A percentile compares a stretch with the other conserved stretches of the same genome.
These are phyloP conservation scores for Pithys albifrons DNA, from an alignment of 2,113 vertebrate genomes.

Conservation along the genomic window DNA sequence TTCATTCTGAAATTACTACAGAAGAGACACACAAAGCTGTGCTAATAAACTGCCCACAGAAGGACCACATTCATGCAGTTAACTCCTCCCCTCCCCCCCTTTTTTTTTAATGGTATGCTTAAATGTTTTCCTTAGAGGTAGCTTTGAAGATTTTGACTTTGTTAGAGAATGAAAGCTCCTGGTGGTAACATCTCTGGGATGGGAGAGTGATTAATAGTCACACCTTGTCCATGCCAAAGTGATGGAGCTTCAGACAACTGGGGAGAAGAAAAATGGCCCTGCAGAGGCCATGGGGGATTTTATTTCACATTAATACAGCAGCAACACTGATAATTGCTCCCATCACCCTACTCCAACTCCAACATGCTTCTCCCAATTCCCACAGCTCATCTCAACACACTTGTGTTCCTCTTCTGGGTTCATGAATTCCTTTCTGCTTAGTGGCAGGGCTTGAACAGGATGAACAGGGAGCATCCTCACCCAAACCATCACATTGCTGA, in stretches of 20 bases:
- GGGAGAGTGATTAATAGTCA: slow-evolving; percentile 23
- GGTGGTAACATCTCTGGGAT: slow-evolving; percentile 6
- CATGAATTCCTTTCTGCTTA: slow-evolving; percentile 53
- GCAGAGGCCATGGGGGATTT: neutral
- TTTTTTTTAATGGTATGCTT: neutral
- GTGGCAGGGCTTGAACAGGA: slow-evolving; percentile 18
- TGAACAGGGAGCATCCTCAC: slow-evolving; percentile 33
- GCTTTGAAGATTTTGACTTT: slow-evolving; percentile 37
- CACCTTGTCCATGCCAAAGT: neutral
- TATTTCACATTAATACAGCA: neutral
- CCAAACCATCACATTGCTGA: neutral
- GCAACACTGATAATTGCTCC: neutral
- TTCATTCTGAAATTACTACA: neutral
- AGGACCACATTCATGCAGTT: neutral
- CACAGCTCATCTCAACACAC: neutral
- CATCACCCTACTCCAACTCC: neutral
- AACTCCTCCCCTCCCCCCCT: neutral
- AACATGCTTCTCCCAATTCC: neutral
- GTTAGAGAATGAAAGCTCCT: slow-evolving; percentile 7
- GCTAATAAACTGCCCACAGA: neutral
- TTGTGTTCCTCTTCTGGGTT: neutral
- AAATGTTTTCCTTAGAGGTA: neutral
- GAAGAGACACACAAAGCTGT: neutral
- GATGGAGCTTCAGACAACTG: neutral
- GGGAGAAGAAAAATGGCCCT: neutral